phyloP scores from a whole-genome alignment of 2,113 vertebrate genomes.

The Symphodus melops region DNA sequence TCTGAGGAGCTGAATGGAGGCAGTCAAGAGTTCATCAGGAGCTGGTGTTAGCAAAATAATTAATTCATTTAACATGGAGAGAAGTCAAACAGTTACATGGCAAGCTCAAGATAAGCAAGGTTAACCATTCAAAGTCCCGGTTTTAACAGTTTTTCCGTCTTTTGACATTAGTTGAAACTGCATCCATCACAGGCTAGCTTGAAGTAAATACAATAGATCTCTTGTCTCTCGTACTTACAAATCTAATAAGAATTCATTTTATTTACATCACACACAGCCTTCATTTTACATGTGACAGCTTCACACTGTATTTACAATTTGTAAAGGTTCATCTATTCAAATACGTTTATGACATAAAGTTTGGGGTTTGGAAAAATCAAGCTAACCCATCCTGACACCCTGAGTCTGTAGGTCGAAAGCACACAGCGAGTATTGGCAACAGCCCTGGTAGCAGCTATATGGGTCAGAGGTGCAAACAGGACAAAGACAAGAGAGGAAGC shows the following conservation, averaged over 20 bases:
- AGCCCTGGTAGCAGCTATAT: neutral
- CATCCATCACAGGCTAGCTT: neutral
- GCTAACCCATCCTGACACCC: neutral
- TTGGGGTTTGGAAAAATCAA: neutral
- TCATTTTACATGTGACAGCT: neutral
- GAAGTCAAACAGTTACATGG: constrained; percentile 56
- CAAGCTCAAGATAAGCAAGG: constrained; percentile 45
- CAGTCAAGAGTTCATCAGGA: constrained; percentile 55
- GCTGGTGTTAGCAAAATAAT: constrained; percentile 64
- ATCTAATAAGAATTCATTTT: neutral
- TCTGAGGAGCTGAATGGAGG: constrained; percentile 61
- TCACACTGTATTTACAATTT: neutral
- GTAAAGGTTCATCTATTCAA: neutral
- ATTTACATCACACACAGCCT: neutral
- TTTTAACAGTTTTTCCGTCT: constrained; percentile 3
- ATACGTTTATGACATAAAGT: neutral
- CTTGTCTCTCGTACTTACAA: neutral
- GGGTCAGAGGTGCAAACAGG: neutral
- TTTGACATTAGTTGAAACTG: neutral
- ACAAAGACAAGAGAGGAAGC: neutral
- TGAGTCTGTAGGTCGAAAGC: neutral
- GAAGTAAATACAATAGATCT: neutral
- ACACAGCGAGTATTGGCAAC: neutral
- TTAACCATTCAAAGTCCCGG: constrained; percentile 9
- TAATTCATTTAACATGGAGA: constrained; percentile 61